Evolutionary conservation across 2,113 vertebrate genomes (phyloP).

Genomic region (Paradisaea rubra): DNA sequence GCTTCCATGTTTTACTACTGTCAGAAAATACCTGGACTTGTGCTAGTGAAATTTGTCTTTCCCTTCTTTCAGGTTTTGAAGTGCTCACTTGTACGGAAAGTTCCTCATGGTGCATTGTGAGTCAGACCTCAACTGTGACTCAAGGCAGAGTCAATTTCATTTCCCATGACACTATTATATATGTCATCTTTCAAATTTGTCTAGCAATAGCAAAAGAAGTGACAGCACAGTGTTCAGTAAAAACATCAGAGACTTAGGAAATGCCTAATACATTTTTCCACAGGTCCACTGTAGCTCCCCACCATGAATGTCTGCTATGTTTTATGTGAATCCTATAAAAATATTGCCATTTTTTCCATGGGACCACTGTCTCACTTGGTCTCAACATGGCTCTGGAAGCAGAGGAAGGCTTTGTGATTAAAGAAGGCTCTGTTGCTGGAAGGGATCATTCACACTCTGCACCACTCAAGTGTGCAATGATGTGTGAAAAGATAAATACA

Average conservation of each 20-base stretch:
- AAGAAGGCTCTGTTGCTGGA: not conserved
- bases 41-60: not conserved
- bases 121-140: not conserved
- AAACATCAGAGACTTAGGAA: not conserved
- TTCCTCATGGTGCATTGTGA: not conserved
- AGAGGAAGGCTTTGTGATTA: not conserved
- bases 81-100: not conserved
- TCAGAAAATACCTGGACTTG: not conserved
- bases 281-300: not conserved
- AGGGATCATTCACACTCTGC: not conserved
- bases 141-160: not conserved
- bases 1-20: not conserved
- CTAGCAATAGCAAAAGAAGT: not conserved
- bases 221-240: not conserved
- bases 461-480: not conserved
- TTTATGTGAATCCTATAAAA: not conserved
- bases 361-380: not conserved
- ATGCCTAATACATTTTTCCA: not conserved
- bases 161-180: not conserved
- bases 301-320: not conserved
- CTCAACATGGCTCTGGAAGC: not conserved
- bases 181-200: not conserved
- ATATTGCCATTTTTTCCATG: not conserved
- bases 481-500: not conserved
- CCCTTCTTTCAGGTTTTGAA: not conserved